These are phyloP conservation scores for Rhinatrema bivittatum DNA, from an alignment of 2,797 vertebrate species.

Conservation along the genomic window DNA sequence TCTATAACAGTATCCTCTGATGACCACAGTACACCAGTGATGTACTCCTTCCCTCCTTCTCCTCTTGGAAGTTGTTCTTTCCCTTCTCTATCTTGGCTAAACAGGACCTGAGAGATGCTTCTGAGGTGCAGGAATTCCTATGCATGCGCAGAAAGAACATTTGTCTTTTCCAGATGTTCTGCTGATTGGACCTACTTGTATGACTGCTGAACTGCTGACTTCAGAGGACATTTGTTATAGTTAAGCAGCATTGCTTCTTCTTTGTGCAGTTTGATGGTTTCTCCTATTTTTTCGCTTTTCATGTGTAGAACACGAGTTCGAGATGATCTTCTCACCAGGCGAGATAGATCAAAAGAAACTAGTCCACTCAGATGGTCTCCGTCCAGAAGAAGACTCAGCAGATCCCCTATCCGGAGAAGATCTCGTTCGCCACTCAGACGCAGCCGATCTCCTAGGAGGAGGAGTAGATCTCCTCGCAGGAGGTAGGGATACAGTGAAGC, in stretches of 20 bases:
- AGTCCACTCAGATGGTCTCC: slow-evolving; percentile 74
- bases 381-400: slow-evolving; percentile 74
- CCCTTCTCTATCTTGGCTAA: no score
- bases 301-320: slow-evolving; percentile 71
- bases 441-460: slow-evolving; percentile 76
- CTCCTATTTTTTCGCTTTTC: not conserved
- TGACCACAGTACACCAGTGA: no score
- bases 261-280: slow-evolving; percentile 14
- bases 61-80: no score
- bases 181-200: no score
- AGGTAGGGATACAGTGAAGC: slow-evolving; percentile 35
- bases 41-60: no score
- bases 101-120: no score
- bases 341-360: slow-evolving; percentile 64
- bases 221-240: no score
- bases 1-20: no score
- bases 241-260: slow-evolving; percentile 3
- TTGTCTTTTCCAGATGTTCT: no score
- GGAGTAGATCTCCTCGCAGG: slow-evolving; percentile 61
- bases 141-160: no score
- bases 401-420: slow-evolving; percentile 80
- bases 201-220: no score
- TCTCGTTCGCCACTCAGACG: slow-evolving; percentile 79
- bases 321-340: slow-evolving; percentile 57
- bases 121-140: no score